Evolutionary conservation across 2,888 invertebrate genomes (phyloP), one percentile per base, ranked within the genome.

Genomic region (Megastigmus dorsalis): DNA sequence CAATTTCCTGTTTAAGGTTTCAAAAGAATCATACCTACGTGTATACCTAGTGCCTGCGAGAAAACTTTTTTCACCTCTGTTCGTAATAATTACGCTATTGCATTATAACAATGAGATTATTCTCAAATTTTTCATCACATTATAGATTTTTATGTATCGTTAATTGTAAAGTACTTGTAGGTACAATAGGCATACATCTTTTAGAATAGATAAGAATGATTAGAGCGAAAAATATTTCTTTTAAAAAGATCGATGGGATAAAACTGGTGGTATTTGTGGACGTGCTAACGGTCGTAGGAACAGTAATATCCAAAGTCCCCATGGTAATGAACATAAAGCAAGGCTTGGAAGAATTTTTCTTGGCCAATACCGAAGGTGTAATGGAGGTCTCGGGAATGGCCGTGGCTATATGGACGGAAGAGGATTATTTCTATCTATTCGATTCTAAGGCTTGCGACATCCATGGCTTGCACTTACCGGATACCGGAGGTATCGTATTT

Each of bases 351-450:
- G 84, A 85, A 63, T 87, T 87, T 72, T 87, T 87, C 57, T 33
- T 82, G 13, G 74, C 81, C 0, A 83, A 87, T 45, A 76, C 65
- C 2, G 83, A 82, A 5, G 86, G 86, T 0, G 77, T 86, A 13
- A 76, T 87, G 26, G 87, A 87, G 55, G 82, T 83, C 3, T 79
- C 82, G 0, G 78, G 81, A 9, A 82, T 82, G 82, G 80, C 83
- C 1, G 86, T 90, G 0, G 91, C 91, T 0, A 88, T 93, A 20
- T 93, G 92, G 92, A 88, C 89, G 1, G 89, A 90, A 60, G 90
- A 90, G 1, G 90, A 90, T 1, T 87, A 88, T 54, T 91, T 89
- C 67, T 93, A 92, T 78, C 80, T 91, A 70, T 93, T 91, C 80
- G 92, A 93, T 82, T 92, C 93, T 0, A 81, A 81, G 78, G 88